These are phyloP conservation scores for Neoarius graeffei DNA, from an alignment of 2,113 vertebrate species.

Conservation along the genomic window DNA sequence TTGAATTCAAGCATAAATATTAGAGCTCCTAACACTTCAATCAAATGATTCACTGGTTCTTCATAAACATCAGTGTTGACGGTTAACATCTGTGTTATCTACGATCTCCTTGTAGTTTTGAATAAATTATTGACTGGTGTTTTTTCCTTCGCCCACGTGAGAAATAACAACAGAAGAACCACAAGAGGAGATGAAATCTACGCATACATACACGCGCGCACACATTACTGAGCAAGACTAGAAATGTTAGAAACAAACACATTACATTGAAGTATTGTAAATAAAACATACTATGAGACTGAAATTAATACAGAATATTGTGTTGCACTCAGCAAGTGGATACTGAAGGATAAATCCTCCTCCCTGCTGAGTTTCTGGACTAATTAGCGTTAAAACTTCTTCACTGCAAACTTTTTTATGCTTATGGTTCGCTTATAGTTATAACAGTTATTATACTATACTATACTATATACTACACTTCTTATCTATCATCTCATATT, in stretches of 20 bases:
- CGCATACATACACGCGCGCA: background rate
- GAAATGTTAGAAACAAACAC: slow-evolving; percentile 6
- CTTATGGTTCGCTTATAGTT: background rate
- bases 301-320: slow-evolving; percentile 18
- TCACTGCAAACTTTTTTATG: background rate
- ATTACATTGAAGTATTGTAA: background rate
- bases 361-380: background rate
- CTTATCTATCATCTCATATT: background rate
- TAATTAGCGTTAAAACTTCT: background rate
- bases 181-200: background rate
- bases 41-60: background rate
- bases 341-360: background rate
- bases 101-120: background rate
- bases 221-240: background rate
- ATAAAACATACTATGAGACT: background rate
- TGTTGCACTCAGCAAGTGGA: background rate
- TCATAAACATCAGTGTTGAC: background rate
- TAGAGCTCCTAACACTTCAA: background rate
- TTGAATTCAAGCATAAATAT: background rate
- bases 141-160: background rate
- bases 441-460: background rate
- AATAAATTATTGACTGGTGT: background rate
- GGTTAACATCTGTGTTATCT: background rate
- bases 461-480: background rate
- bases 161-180: slow-evolving; percentile 6